A percentile compares a stretch with the other conserved stretches of the same genome.
Evolutionary conservation across 1,140 invertebrate species (phyloP).

Genomic region (Zaprionus vittiger): DNA sequence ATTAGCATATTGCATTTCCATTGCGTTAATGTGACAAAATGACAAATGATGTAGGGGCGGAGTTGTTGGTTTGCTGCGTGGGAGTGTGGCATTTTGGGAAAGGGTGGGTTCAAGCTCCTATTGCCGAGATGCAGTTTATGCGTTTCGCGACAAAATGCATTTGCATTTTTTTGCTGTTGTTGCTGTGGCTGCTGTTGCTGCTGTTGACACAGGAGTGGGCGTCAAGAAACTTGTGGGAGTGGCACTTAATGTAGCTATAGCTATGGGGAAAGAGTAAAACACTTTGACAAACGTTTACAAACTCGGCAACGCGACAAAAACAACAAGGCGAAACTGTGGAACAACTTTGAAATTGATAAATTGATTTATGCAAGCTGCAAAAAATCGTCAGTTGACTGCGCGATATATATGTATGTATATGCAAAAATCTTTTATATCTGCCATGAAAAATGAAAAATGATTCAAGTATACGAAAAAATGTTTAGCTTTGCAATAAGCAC

Average conservation of each 20-base stretch:
- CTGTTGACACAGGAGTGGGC: constrained; percentile 34
- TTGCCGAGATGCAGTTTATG: constrained; percentile 57
- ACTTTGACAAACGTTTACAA: constrained; percentile 81
- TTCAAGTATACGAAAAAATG: constrained; percentile 16
- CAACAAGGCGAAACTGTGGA: constrained; percentile 42
- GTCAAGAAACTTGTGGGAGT: constrained; percentile 2
- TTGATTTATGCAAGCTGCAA: constrained; percentile 73
- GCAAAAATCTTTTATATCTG: constrained; percentile 47
- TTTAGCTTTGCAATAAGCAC: constrained; percentile 13
- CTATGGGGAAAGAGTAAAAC: constrained; percentile 65
- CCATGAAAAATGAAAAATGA: constrained; percentile 68
- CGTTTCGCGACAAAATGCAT: constrained; percentile 71
- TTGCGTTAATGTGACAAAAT: constrained; percentile 82
- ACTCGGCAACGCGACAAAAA: constrained; percentile 61
- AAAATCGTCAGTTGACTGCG: constrained; percentile 58
- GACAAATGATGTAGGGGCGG: constrained; percentile 72
- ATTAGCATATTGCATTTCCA: constrained; percentile 83
- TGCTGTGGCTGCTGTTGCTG: constrained; percentile 35
- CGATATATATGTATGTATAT: constrained; percentile 30
- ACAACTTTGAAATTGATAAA: constrained; percentile 81
- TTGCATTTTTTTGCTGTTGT: constrained; percentile 61
- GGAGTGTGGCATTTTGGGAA: not conserved
- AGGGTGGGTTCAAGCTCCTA: constrained; percentile 4
- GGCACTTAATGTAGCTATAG: constrained; percentile 14
- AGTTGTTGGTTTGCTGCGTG: not conserved